Evolutionary conservation across 2,113 vertebrate genomes (phyloP), one percentile per base, ranked within the genome.

Genomic region (Butorides virescens): DNA sequence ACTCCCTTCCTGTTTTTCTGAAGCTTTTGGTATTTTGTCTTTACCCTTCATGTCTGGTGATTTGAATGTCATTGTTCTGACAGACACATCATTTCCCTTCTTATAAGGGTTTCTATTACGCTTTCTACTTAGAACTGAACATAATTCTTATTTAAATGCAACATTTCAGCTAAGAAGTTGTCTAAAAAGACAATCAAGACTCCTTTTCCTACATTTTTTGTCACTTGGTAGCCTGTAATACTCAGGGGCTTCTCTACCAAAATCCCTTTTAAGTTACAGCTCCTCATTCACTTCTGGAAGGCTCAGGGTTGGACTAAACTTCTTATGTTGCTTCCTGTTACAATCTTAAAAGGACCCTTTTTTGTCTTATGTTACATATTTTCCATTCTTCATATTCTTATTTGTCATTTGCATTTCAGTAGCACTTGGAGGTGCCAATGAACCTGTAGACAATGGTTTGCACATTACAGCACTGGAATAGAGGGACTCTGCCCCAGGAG

Each of bases 1-100:
- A 83, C 56, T 94, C 47, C 37, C 59, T 73, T 94, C 67, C 58
- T 68, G 61, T n/a, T 93, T 87, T 68, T 93, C 71, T 72, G 47
- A 94, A 91, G 62, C 75, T 79, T 94, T 85, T 37, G 13, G 42
- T 87, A 92, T 76, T 89, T 83, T 87, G 29, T 59, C 92, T 79
- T 86, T 71, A 82, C 47, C 56, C 62, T 95, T 96, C 67, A 82
- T 44, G 67, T 80, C 72, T 89, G 82, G 68, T 62, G 29, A 92
- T 75, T 89, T 92, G 79, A 96, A 75, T 93, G 95, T 66, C 77
- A 81, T 47, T 85, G 34, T 56, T 96, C 74, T 86, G 83, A 89
- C 90, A 93, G 77, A 86, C 55, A 52, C 25, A 93, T 80, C 78
- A 52, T 74, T 76, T 78, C 56, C 34, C 71, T 62, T 78, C 70